Evolutionary conservation across 2,113 vertebrate species (phyloP), one percentile per base, ranked within the genome.

Genomic region (Erythrocercus mccallii): DNA sequence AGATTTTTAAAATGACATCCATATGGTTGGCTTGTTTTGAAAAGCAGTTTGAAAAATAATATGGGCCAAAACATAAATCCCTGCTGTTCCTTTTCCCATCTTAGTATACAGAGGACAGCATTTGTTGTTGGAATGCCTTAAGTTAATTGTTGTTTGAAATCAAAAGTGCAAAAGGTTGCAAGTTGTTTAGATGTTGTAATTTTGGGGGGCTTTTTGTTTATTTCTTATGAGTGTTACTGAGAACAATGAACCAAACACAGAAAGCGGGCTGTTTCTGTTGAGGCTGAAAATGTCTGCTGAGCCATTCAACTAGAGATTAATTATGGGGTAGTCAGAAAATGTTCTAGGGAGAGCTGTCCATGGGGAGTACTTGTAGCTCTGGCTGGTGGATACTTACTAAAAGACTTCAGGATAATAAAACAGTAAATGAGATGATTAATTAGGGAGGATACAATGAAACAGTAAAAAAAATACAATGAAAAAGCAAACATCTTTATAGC

Each of bases 11-110:
- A 92, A 90, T 73, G 22, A 64, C 16, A 20, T 86, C 71, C 84
- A 57, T 95, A 79, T 93, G 74, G 77, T 73, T 92, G 60, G 33
- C 81, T 90, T 88, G 25, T 83, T 96, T 89, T 40, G 83, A 92
- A 95, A 94, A 86, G 21, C 57, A 61, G 30, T 77, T 86, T 69
- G 68, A 91, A 84, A 92, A 94, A 84, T 69, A 76, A 57, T 60
- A 66, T 7, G n/a, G 73, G 50, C 37, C 35, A 81, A 84, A 93
- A 60, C 21, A 14, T 66, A 79, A 76, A 51, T 60, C 25, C 74
- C 50, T 83, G 22, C 38, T 71, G 14, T 37, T 91, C 7, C n/a
- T 45, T 93, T 65, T 57, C 12, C 15, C 37, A 20, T 92, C 17
- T 71, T 44, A 20, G 2, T 35, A 5, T 31, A 4, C 17, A 56